Conservation (phyloP, 2,888 invertebrate species). For the Microplitis deprimator region DNA sequence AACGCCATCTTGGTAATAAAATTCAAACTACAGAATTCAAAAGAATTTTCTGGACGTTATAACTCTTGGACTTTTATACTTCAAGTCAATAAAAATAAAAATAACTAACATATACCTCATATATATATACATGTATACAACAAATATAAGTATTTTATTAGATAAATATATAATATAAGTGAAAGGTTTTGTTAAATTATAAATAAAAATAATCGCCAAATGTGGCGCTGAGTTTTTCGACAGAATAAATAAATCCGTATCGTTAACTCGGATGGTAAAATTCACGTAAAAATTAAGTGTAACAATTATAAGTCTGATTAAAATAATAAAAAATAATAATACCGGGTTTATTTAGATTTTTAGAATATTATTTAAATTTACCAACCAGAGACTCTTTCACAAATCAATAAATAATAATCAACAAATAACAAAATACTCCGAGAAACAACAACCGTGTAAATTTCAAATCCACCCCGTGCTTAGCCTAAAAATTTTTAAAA, state of each 20-base stretch:
- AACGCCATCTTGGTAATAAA: background rate
- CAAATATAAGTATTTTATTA: background rate
- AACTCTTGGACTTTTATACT: constrained; percentile 17
- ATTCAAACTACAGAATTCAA: too few relatives aligned
- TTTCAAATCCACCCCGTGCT: background rate
- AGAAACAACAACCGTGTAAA: background rate
- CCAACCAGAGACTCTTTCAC: background rate
- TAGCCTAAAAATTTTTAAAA: background rate
- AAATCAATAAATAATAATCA: background rate
- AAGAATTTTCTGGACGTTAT: too few relatives aligned
- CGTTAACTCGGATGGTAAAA: background rate
- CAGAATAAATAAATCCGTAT: too few relatives aligned
- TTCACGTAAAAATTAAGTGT: background rate
- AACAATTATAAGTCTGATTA: background rate
- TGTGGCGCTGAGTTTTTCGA: background rate
- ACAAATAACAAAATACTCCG: background rate
- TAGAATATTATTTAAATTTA: background rate
- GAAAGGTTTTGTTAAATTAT: background rate
- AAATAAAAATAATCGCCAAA: background rate
- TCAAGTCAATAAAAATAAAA: background rate
- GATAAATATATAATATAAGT: background rate
- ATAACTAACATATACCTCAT: too few relatives aligned
- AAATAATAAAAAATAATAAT: background rate
- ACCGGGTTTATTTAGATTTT: background rate
- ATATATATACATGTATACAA: background rate